phyloP scores from a whole-genome alignment of 2,797 vertebrate genomes.

The Cryptoblepharus egeriae region DNA sequence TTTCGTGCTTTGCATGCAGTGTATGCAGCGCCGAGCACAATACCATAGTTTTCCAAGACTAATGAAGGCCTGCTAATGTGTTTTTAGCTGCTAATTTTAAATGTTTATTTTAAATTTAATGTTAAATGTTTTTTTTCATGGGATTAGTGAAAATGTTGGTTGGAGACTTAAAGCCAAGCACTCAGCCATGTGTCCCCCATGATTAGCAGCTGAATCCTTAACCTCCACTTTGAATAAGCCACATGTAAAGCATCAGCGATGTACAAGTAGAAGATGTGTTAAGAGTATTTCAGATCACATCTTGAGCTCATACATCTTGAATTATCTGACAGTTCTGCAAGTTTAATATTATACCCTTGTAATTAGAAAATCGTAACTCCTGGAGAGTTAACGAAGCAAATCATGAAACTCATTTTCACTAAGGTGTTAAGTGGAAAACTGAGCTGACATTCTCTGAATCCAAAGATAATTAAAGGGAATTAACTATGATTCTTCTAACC shows the following conservation, averaged over 20 bases:
- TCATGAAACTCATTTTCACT: neutral
- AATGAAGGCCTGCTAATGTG: too few species aligned
- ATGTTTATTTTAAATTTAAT: neutral
- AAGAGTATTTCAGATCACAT: neutral
- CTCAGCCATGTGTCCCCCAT: too few species aligned
- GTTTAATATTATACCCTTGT: neutral
- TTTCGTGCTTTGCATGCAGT: too few species aligned
- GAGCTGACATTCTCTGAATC: neutral
- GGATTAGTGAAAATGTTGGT: neutral
- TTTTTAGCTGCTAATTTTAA: neutral
- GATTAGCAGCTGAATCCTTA: neutral
- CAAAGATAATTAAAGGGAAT: neutral
- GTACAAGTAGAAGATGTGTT: neutral
- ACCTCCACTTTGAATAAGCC: neutral
- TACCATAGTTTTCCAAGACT: too few species aligned
- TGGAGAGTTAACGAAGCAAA: neutral
- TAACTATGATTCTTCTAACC: neutral
- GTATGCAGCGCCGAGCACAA: too few species aligned
- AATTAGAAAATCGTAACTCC: neutral
- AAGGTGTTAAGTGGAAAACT: neutral
- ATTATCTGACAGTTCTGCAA: neutral
- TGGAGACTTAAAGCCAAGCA: neutral
- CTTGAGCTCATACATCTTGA: conserved; percentile 9
- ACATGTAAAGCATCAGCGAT: neutral
- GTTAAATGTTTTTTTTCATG: neutral